A percentile compares a stretch with the other conserved stretches of the same genome.
Conservation (phyloP, 2,888 invertebrate species). For the Mesoligia furuncula region DNA sequence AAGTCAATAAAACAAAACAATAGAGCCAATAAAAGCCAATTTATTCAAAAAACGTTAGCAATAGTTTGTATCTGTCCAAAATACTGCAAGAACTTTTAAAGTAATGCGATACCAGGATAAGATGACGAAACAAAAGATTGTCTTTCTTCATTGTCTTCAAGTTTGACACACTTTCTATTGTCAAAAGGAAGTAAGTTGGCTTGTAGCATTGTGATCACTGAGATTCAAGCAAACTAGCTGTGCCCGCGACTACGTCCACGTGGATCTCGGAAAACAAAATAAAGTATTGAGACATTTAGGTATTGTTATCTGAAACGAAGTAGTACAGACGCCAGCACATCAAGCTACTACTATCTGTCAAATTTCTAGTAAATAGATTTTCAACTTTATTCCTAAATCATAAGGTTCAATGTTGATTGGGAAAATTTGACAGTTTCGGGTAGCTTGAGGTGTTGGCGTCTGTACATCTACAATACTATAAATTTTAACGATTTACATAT, state of each 20-base stretch:
- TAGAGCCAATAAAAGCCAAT: not conserved
- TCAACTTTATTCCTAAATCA: no score
- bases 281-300: not conserved
- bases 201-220: constrained; percentile 27
- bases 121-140: constrained; percentile 46
- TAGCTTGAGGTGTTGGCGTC: no score
- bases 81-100: constrained; percentile 17
- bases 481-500: no score
- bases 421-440: no score
- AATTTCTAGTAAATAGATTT: no score
- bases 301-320: not conserved
- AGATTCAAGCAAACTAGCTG: constrained; percentile 22
- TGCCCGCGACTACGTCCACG: not conserved
- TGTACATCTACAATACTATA: no score
- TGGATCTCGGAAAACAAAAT: not conserved
- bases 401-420: no score
- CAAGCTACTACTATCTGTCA: no score
- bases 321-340: no score
- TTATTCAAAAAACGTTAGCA: constrained; percentile 12
- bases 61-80: constrained; percentile 11
- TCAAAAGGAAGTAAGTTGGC: constrained; percentile 32
- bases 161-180: constrained; percentile 43
- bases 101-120: constrained; percentile 35
- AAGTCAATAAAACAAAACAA: not conserved
- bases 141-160: constrained; percentile 44